Base-by-base conservation (phyloP, 1,140 invertebrate genomes). In the Orius insidiosus region DNA sequence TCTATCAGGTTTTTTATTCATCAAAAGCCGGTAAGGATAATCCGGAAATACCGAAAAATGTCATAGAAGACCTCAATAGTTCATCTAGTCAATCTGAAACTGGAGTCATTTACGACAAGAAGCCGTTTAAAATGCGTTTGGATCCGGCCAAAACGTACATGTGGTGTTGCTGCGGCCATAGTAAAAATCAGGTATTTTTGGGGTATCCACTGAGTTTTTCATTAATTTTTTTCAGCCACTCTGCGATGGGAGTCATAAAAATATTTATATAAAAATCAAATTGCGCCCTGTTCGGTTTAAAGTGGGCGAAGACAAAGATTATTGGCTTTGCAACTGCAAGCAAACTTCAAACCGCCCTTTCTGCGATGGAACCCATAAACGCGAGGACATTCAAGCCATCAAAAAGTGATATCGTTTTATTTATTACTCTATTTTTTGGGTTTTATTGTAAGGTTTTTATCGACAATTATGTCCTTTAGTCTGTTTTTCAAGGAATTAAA, bases 311-410 rank as follows among this genome's bases (percentile, higher is more conserved):
- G 83, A 80, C 0, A 90, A 90, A 61, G 84, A 94, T 10, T 96
- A 96, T 59, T 98, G 88, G 87, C 67, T 98, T 3, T 99, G 95
- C 61, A 95, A 95, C 60, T 99, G 95, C 61, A 98, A 98, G 62
- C 93, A 97, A 62, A 94, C 93, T 2, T 71, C 73, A 36, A 85
- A 92, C 56, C 69, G 87, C 55, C 95, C 95, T 6, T 98, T 97
- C 61, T 99, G 95, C 71, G 95, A 99, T 71, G 94, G 94, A 15
- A 83, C 89, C 16, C 94, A 98, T 61, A 81, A 83, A 62, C 63
- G 65, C 43, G 63, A 70, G 45, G 68, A 76, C 34, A 73, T 87
- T 48, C 76, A 83, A 59, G 50, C 49, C 7, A 41, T 32, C 7
- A 51, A 7, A 24, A 43, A 42, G 36, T 48, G 3, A 10, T 37